phyloP scores from a whole-genome alignment of 2,888 invertebrate species.

The Agrotis ipsilon region DNA sequence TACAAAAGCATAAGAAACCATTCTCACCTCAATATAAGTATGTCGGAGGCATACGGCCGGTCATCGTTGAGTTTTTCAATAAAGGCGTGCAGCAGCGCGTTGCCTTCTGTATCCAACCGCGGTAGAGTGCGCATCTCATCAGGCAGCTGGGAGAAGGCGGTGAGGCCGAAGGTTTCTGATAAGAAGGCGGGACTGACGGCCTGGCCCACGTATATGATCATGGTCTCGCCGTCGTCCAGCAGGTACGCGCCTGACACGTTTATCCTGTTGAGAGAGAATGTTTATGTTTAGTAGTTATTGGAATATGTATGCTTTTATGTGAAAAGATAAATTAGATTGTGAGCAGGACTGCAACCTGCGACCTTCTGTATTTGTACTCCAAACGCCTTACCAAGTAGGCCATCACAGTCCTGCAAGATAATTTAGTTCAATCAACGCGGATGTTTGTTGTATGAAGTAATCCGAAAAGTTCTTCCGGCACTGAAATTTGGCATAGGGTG shows the following conservation, averaged over 20 bases:
- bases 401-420: no score
- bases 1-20: no score
- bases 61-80: conserved; percentile 96
- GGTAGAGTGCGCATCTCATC: conserved; percentile 96
- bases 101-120: conserved; percentile 94
- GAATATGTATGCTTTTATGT: no score
- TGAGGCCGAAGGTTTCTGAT: conserved; percentile 94
- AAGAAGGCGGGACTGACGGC: conserved; percentile 94
- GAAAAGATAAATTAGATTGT: no score
- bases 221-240: conserved; percentile 96
- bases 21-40: conserved; percentile 95
- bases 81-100: conserved; percentile 94
- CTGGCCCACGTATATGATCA: conserved; percentile 96
- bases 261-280: conserved; percentile 93
- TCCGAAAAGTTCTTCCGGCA: no score
- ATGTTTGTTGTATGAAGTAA: no score
- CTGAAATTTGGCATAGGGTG: no score
- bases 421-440: no score
- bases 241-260: conserved; percentile 96
- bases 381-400: no score
- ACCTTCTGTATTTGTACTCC: no score
- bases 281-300: no score
- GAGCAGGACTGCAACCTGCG: no score
- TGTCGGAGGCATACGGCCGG: conserved; percentile 94
- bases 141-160: conserved; percentile 93